Conservation (phyloP, 2,888 invertebrate genomes). For the Drosophila crucigera region DNA sequence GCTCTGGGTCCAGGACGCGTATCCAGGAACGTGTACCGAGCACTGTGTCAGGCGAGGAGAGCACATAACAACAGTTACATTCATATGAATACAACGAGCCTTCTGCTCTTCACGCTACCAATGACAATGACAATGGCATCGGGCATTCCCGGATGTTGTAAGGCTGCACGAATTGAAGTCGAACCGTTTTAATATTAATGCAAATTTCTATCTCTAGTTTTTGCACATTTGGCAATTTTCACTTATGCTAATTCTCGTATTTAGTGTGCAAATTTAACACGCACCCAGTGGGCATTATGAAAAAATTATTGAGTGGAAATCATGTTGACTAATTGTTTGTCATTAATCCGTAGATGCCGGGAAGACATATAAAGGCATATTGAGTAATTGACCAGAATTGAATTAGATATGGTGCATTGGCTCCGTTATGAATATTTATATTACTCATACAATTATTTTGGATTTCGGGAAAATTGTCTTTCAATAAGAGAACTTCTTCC, state of each 20-base stretch:
- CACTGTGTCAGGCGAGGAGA: not conserved
- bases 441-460: not conserved
- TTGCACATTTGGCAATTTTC: constrained; percentile 30
- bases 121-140: not conserved
- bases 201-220: constrained; percentile 35
- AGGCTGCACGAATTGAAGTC: constrained; percentile 23
- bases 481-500: not conserved
- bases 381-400: constrained; percentile 41
- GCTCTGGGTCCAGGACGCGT: constrained; percentile 53
- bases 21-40: constrained; percentile 23
- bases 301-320: constrained; percentile 74
- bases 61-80: constrained; percentile 39
- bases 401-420: constrained; percentile 53
- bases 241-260: constrained; percentile 42
- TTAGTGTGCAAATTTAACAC: constrained; percentile 29
- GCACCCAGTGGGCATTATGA: constrained; percentile 43
- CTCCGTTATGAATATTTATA: constrained; percentile 17
- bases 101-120: constrained; percentile 14
- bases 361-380: constrained; percentile 18
- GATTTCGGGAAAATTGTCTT: not conserved
- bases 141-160: constrained; percentile 2
- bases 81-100: constrained; percentile 13
- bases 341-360: constrained; percentile 55
- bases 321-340: constrained; percentile 68
- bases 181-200: constrained; percentile 30